Percentiles rank a stretch among this genome's conserved stretches.
These are phyloP conservation scores for Helicorthomorpha holstii DNA, from an alignment of 1,140 invertebrate genomes.

Conservation along the genomic window DNA sequence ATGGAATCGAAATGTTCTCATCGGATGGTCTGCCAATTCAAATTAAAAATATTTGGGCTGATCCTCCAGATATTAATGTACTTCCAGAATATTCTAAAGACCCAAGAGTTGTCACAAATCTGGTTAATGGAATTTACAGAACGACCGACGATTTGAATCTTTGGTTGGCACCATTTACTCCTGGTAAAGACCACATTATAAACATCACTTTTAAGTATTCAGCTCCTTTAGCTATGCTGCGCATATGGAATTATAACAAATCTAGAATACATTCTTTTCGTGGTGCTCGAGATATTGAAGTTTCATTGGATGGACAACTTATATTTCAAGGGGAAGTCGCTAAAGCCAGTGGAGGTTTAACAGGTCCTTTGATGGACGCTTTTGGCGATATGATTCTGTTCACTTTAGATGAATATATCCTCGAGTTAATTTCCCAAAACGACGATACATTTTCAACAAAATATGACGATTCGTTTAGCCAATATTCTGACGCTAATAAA, in stretches of 20 bases:
- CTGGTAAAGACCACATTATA: constrained; percentile 36
- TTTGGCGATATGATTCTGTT: not conserved
- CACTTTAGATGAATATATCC: not conserved
- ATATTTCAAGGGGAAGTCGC: constrained; percentile 69
- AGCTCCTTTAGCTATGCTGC: constrained; percentile 45
- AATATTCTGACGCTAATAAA: not conserved
- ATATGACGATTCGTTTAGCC: not conserved
- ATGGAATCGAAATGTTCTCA: constrained; percentile 60
- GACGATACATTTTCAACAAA: not conserved
- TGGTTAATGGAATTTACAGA: constrained; percentile 49
- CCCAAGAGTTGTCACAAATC: constrained; percentile 38
- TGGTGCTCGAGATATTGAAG: constrained; percentile 47
- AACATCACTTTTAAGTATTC: constrained; percentile 37
- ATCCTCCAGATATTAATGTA: not conserved
- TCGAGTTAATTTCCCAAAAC: not conserved
- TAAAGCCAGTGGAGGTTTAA: constrained; percentile 50
- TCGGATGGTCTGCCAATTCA: constrained; percentile 33
- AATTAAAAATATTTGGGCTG: constrained; percentile 11
- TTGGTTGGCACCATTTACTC: constrained; percentile 49
- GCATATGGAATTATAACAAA: constrained; percentile 78
- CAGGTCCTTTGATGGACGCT: too few relatives aligned
- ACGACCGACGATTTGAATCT: constrained; percentile 57
- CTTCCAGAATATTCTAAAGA: constrained; percentile 23
- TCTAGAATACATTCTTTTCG: constrained; percentile 61
- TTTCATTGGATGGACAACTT: constrained; percentile 42